Evolutionary conservation across 2,797 vertebrate genomes (phyloP), one percentile per base, ranked within the genome.

Genomic region (Leucoraja ocellata): DNA sequence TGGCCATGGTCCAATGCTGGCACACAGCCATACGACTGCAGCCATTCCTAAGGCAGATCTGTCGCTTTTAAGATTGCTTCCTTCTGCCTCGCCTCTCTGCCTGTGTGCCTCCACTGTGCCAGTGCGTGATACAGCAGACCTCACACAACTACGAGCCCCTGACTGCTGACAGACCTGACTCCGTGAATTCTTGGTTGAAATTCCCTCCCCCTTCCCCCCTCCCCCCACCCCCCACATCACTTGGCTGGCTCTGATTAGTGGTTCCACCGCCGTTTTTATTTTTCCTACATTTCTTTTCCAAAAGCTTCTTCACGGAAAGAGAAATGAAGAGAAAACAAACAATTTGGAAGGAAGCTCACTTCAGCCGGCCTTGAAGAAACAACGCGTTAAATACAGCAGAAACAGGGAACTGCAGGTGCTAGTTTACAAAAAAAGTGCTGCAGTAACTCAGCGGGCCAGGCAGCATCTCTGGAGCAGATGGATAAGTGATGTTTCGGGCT

Each of bases 181-280:
- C 80, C 71, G 94, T 93, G 94, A 97, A 97, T 97, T 97, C 97
- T 96, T 95, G 95, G 95, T 96, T 96, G 96, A 93, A 93, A 96
- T 96, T 96, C 96, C 96, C 97, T 97, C 97, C 97, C 95, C 97
- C 97, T 96, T 39, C 39, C 46, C 95, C 97, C 97, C 96, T 1
- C 39, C 46, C 46, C 46, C 46, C 2, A 6, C 46, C 46, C 46
- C 46, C 46, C 46, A 54, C 46, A 54, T 54, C 46, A 54, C 93
- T 95, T 95, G 96, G 96, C 98, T 98, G 98, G 97, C 97, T 98
- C 95, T 95, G 95, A 97, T 98, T 98, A 98, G 93, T 61, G 95
- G 94, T 96, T 96, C 46, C 3, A 3, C 46, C 90, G 96, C 96
- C 95, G 97, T 97, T 97, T 96, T 91, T 16, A 68, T 90, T 21